Conservation (phyloP, 1,140 invertebrate species). For the Caenorhabditis remanei region DNA sequence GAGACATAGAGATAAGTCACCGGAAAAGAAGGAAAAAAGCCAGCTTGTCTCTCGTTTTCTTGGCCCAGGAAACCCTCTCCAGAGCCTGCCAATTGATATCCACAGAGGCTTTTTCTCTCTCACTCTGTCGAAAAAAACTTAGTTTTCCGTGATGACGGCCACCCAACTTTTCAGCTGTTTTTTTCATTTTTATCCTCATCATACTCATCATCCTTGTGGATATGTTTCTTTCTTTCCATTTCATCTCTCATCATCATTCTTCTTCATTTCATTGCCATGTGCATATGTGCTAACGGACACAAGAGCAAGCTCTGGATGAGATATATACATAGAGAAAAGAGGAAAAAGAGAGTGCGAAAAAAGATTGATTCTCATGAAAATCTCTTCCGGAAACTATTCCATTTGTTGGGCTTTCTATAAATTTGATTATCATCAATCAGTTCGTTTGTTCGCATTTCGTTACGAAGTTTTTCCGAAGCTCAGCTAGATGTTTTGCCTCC, state of each 20-base stretch:
- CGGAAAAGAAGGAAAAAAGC: slow-evolving; percentile 30
- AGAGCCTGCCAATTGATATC: slow-evolving; percentile 48
- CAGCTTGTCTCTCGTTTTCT: slow-evolving; percentile 44
- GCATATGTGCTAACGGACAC: slow-evolving; percentile 54
- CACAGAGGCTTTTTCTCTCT: slow-evolving; percentile 15
- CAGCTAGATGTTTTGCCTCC: neutral
- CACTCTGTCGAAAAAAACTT: neutral
- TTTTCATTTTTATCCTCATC: neutral
- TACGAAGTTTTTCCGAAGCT: neutral
- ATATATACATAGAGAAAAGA: neutral
- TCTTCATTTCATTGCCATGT: slow-evolving; percentile 45
- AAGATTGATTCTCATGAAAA: slow-evolving; percentile 14
- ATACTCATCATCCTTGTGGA: neutral
- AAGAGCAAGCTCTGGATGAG: neutral
- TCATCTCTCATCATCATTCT: neutral
- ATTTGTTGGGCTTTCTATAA: neutral
- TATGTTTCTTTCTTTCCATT: slow-evolving; percentile 43
- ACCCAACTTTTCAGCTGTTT: slow-evolving; percentile 36
- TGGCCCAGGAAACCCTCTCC: slow-evolving; percentile 48
- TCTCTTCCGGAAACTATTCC: slow-evolving; percentile 35
- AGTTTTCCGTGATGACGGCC: slow-evolving; percentile 8
- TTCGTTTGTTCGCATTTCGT: slow-evolving; percentile 27
- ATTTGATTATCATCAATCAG: slow-evolving; percentile 50
- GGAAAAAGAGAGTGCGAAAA: neutral
- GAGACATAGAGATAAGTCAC: slow-evolving; percentile 11